Evolutionary conservation across 1,140 invertebrate species (phyloP), one percentile per base, ranked within the genome.

Genomic region (Heterodera carotae): DNA sequence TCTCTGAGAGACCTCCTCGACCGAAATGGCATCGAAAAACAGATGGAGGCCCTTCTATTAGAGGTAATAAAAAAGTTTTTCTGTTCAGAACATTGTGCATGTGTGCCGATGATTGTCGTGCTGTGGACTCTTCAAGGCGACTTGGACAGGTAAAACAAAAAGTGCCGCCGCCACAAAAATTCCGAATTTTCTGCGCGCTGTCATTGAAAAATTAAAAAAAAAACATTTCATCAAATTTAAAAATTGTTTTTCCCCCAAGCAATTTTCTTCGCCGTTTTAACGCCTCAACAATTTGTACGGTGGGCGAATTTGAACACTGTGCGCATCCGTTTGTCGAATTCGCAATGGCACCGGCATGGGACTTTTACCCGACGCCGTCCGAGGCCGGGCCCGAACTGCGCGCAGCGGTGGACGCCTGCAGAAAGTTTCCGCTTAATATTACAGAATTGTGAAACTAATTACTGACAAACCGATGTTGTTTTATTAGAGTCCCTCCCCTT

Each of bases 231-330:
- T 43, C 39, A 12, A 43, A 43, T 12, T 12, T 6, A 12, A 12
- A 2, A n/a, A 2, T 25, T 18, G 39, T 77, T 53, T n/a, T 34
- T 67, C 15, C 27, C 2, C 34, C 53, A 22, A 79, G 78, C 60
- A 29, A 53, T 22, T 71, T 81, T 25, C 39, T 81, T 18, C 82
- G 80, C 34, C 71, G 79, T 33, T 78, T 82, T 33, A 82, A 81
- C 48, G 80, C 74, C 22, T 83, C 80, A 2, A 82, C 80, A 1
- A 81, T 81, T 62, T 81, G 80, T 62, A 83, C 80, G 6, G 80
- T 77, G 5, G 70, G 39, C 10, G 80, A 81, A 48, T 81, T 76
- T 43, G 69, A 71, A 10, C 72, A 71, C 33, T 81, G 80, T 72
- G 74, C 64, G 29, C 73, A 70, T 25, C 39, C 62, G 68, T 81